These are phyloP conservation scores for Hyposoter dolosus DNA, from an alignment of 2,888 invertebrate species.

Conservation along the genomic window DNA sequence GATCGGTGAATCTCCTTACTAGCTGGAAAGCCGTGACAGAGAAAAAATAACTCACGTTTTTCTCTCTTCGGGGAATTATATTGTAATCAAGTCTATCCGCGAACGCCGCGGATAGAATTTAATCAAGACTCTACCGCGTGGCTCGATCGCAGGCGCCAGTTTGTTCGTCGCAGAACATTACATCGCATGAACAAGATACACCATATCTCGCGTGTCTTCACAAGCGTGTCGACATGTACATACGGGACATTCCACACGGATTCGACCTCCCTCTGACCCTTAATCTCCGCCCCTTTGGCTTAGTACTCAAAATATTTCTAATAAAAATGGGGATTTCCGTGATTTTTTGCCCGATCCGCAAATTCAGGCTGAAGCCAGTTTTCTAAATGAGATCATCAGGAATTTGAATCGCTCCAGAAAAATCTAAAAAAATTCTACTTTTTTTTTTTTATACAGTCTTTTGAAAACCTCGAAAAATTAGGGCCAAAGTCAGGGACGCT, in stretches of 20 bases:
- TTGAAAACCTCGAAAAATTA: no score
- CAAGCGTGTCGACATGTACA: background rate
- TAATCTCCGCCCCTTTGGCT: no score
- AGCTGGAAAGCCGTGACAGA: background rate
- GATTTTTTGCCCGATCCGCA: no score
- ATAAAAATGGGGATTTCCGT: no score
- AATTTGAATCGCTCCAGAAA: no score
- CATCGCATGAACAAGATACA: slow-evolving; percentile 40
- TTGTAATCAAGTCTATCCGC: slow-evolving; percentile 32
- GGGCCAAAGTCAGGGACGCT: no score
- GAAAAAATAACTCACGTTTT: slow-evolving; percentile 36
- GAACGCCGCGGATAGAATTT: slow-evolving; percentile 48
- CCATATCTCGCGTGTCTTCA: slow-evolving; percentile 14
- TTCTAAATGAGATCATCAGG: no score
- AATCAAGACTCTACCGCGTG: slow-evolving; percentile 11
- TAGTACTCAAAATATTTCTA: no score
- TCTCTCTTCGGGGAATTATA: slow-evolving; percentile 44
- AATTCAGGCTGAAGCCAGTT: no score
- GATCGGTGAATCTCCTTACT: background rate
- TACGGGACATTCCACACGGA: background rate
- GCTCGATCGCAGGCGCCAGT: slow-evolving; percentile 49
- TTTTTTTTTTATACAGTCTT: no score
- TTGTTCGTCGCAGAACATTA: slow-evolving; percentile 57
- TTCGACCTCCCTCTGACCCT: no score
- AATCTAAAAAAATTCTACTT: no score